Conservation (phyloP, 2,888 invertebrate species). For the Antitype chi region DNA sequence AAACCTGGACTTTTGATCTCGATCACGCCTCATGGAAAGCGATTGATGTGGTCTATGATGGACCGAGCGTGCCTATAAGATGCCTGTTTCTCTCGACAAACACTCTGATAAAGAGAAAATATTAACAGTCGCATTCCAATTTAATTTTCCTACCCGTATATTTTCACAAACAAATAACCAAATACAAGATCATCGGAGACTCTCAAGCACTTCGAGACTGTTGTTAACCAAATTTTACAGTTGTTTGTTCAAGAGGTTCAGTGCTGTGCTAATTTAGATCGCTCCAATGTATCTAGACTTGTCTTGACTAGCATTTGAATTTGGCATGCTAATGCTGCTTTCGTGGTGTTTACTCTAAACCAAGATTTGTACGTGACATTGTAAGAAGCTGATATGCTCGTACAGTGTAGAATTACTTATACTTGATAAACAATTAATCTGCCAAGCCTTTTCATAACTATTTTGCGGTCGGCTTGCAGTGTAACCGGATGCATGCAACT, state of each 20-base stretch:
- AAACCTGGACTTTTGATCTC: no score
- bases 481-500: no score
- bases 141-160: not conserved
- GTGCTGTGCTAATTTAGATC: constrained; percentile 35
- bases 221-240: constrained; percentile 47
- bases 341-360: constrained; percentile 2
- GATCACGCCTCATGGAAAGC: no score
- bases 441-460: not conserved
- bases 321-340: constrained; percentile 1
- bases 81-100: not conserved
- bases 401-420: not conserved
- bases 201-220: not conserved
- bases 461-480: not conserved
- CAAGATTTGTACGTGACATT: constrained; percentile 1
- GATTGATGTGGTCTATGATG: no score
- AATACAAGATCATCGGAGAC: constrained; percentile 30
- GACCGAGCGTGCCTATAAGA: no score
- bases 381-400: not conserved
- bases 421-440: not conserved
- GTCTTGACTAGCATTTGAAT: constrained; percentile 21
- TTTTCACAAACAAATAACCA: constrained; percentile 19
- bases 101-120: not conserved
- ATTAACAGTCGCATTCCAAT: not conserved
- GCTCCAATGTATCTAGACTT: constrained; percentile 12
- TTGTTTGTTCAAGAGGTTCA: constrained; percentile 46